Percentiles rank a stretch among this genome's conserved stretches.
phyloP scores from a whole-genome alignment of 2,113 vertebrate species.

The Struthidea cinerea region DNA sequence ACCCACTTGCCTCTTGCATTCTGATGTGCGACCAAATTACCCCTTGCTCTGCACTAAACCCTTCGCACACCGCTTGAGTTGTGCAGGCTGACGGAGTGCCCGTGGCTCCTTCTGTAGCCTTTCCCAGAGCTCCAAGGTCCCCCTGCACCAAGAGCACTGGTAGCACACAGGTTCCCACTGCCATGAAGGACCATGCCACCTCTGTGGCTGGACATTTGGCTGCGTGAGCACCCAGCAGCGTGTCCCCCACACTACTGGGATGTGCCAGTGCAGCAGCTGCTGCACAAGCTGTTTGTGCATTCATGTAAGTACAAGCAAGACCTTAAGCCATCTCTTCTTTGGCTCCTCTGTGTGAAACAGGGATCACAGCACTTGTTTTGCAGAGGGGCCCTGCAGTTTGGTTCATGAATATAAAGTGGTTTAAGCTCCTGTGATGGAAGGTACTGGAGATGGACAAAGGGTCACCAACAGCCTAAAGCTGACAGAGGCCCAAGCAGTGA shows the following conservation, averaged over 20 bases:
- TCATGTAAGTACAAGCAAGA: neutral
- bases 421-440: neutral
- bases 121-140: neutral
- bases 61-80: neutral
- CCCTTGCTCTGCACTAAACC: neutral
- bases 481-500: neutral
- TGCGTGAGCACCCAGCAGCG: accelerated
- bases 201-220: accelerated
- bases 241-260: neutral
- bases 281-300: neutral
- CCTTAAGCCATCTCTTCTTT: neutral
- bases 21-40: neutral
- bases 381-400: neutral
- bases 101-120: neutral
- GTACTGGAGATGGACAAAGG: neutral
- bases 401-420: neutral
- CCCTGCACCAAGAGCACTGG: neutral
- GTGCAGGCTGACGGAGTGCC: neutral
- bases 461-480: neutral
- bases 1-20: neutral
- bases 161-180: neutral
- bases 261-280: neutral
- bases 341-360: neutral
- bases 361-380: neutral
- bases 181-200: neutral